Percentiles rank a stretch among this genome's conserved stretches.
phyloP scores from a whole-genome alignment of 2,113 vertebrate species.

The Arvicanthis niloticus region DNA sequence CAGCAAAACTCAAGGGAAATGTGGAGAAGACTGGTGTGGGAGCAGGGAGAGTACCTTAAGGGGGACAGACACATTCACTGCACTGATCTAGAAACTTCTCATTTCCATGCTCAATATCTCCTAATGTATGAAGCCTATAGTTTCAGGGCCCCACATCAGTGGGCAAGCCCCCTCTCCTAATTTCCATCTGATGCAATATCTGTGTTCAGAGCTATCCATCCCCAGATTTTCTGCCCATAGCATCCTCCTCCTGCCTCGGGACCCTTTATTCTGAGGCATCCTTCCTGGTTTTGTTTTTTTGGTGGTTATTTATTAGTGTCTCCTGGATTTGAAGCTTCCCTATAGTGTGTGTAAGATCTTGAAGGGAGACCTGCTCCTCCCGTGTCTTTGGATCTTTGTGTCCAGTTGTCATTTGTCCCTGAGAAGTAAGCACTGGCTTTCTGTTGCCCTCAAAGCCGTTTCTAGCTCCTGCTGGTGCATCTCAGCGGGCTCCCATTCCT shows the following conservation, averaged over 20 bases:
- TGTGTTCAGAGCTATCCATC: neutral
- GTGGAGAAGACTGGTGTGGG: accelerated
- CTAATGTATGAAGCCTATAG: neutral
- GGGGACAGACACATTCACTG: neutral
- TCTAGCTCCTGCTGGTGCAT: constrained; percentile 60
- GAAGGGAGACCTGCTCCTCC: neutral
- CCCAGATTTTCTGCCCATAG: neutral
- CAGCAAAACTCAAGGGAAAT: too few relatives aligned
- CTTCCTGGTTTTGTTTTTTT: neutral
- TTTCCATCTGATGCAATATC: neutral
- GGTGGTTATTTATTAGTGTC: constrained; percentile 34
- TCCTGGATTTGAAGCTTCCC: accelerated
- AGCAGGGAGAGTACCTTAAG: accelerated
- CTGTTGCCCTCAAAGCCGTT: constrained; percentile 5
- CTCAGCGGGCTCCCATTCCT: constrained; percentile 81
- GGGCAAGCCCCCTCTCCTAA: neutral
- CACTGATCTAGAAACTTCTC: neutral
- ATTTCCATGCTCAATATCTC: neutral
- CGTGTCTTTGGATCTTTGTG: neutral
- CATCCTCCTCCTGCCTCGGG: neutral
- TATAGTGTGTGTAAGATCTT: neutral
- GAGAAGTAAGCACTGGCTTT: constrained; percentile 57
- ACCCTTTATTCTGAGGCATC: neutral
- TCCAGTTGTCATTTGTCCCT: neutral
- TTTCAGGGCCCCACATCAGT: neutral